These are phyloP conservation scores for Canis aureus DNA, from an alignment of 2,113 vertebrate species.

Conservation along the genomic window DNA sequence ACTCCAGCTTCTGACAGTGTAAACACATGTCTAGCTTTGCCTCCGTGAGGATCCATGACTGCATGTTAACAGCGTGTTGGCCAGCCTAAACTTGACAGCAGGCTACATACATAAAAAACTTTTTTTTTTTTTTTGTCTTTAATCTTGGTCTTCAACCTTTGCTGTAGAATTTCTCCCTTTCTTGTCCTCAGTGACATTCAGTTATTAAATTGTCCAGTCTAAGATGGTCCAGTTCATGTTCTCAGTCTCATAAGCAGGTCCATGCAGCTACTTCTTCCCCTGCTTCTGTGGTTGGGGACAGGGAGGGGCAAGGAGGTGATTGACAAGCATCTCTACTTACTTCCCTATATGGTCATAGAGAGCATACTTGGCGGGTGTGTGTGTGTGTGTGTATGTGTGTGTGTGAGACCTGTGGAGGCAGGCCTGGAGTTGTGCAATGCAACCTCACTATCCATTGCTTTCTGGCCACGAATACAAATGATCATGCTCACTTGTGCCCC, in stretches of 20 bases:
- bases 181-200: neutral
- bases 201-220: neutral
- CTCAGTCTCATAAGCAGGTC: neutral
- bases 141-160: neutral
- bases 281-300: neutral
- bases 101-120: neutral
- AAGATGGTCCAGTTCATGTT: neutral
- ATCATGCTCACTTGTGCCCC: neutral
- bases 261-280: neutral
- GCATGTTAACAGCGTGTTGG: too few relatives aligned
- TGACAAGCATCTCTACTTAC: neutral
- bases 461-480: neutral
- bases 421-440: neutral
- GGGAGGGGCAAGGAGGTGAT: neutral
- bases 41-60: neutral
- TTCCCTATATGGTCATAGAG: neutral
- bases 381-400: too few relatives aligned
- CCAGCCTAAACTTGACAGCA: neutral
- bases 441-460: neutral
- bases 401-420: neutral
- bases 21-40: neutral
- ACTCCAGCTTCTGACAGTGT: neutral
- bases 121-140: neutral
- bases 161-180: neutral
- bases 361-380: neutral